Base-by-base conservation (phyloP, 2,797 vertebrate genomes). In the Chiroxiphia lanceolata region DNA sequence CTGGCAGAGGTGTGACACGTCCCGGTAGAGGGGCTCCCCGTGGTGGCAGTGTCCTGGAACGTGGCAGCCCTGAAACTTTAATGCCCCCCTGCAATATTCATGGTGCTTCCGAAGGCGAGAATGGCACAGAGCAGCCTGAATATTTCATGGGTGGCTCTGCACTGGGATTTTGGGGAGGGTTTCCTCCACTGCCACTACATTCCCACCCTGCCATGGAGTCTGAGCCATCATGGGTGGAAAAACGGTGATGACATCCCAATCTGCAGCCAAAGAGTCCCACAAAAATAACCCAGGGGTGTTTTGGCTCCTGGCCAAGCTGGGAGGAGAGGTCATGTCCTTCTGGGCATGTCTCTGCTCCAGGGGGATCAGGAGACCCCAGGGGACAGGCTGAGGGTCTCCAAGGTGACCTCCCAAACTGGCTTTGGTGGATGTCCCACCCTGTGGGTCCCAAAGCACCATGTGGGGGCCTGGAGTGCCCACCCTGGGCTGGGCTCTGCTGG, bases 1-100 rank as follows among this genome's bases (percentile, higher is more conserved):
- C 47, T 61, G 22, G 33, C 0, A 0, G 45, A 42, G 60, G 33
- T 16, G 12, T 34, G 76, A 20, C 3, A 1, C 0, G 0, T 64
- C 67, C 64, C 3, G 0, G 23, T 0, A 0, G 44, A 77, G 71
- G 67, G 48, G 13, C 29, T 82, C 65, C 40, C 67, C 0, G 0
- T 6, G 2, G 45, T 36, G 25, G 4, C 2, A 3, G 56, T 31
- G 57, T 76, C 59, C 78, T 11, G 17, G 48, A 86, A 54, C 11
- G 2, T 23, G 59, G 63, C 53, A 50, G 64, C 57, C 2, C 50
- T 95, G 71, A 85, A 95, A 92, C 31, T 95, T 96, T 95, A 95
- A 95, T 93, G 93, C 13, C 40, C 16, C 8, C 56, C 92, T 97
- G 90, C 94, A 97, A 83, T 93, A 95, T 95, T 97, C 68, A 95